phyloP scores from a whole-genome alignment of 2,113 vertebrate species.

The Macquaria ambigua region DNA sequence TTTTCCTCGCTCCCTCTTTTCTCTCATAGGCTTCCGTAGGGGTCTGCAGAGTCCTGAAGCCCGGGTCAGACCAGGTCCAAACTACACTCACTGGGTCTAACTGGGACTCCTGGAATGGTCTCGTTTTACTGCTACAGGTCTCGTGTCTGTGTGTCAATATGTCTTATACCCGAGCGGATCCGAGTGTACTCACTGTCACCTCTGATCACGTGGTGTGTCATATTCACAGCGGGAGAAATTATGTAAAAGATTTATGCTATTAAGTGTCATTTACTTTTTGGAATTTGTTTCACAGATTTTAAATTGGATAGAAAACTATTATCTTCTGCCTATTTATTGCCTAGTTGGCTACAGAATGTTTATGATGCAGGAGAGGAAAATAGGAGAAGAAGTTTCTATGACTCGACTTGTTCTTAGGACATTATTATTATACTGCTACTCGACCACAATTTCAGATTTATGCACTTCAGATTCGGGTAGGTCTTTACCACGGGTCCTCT shows the following conservation, averaged over 20 bases:
- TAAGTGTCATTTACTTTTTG: neutral
- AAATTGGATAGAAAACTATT: neutral
- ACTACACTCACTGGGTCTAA: too few species aligned
- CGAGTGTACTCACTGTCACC: too few species aligned
- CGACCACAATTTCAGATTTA: neutral
- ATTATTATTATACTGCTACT: neutral
- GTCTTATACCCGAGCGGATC: too few species aligned
- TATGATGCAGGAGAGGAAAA: neutral
- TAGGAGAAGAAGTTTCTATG: too few species aligned
- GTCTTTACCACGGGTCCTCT: too few species aligned
- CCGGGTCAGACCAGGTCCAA: too few species aligned
- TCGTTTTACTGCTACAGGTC: too few species aligned
- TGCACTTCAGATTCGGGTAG: neutral
- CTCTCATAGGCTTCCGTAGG: neutral
- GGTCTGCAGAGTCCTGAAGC: too few species aligned
- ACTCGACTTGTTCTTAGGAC: neutral
- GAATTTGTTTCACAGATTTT: neutral
- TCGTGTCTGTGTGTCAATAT: too few species aligned
- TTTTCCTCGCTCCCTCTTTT: neutral
- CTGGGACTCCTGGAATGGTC: too few species aligned
- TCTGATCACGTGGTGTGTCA: neutral
- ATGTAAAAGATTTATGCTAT: neutral
- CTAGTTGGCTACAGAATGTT: neutral
- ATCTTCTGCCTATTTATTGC: neutral
- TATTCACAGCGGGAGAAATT: neutral